phyloP scores from a whole-genome alignment of 1,140 invertebrate genomes.

The Caenorhabditis inopinata region DNA sequence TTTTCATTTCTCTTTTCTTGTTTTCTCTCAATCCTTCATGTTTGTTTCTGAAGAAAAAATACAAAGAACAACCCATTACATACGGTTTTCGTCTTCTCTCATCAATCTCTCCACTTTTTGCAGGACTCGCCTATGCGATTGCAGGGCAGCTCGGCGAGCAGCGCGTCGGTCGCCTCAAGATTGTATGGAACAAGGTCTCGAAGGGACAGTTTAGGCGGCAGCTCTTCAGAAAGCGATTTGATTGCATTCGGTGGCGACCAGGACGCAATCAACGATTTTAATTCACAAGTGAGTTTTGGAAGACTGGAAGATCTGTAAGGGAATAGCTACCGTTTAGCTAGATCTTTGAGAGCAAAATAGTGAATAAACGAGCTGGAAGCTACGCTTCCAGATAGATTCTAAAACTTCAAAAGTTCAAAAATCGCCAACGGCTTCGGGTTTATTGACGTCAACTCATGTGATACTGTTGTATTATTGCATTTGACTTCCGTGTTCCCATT shows the following conservation, averaged over 20 bases:
- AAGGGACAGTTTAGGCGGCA: constrained; percentile 32
- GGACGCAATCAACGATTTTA: constrained; percentile 9
- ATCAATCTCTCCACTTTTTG: background rate
- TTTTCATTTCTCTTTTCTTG: background rate
- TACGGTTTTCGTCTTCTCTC: background rate
- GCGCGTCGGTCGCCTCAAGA: constrained; percentile 48
- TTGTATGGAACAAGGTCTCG: constrained; percentile 45
- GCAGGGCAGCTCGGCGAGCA: constrained; percentile 43
- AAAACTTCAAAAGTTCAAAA: too few species aligned
- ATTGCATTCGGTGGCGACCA: constrained; percentile 42
- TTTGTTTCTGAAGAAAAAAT: background rate
- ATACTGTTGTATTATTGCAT: too few species aligned
- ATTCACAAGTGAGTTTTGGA: constrained; percentile 3
- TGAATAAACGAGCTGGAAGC: too few species aligned
- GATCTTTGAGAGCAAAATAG: too few species aligned
- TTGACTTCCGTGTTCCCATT: too few species aligned
- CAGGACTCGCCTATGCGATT: constrained; percentile 47
- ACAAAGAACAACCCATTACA: too few species aligned
- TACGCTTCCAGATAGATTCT: too few species aligned
- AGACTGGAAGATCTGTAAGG: background rate
- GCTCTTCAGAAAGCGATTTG: constrained; percentile 45
- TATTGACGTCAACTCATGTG: too few species aligned
- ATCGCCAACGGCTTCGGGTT: too few species aligned
- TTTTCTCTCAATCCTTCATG: background rate
- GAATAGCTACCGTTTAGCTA: too few species aligned